phyloP scores from a whole-genome alignment of 2,113 vertebrate species.

The Cavia porcellus region DNA sequence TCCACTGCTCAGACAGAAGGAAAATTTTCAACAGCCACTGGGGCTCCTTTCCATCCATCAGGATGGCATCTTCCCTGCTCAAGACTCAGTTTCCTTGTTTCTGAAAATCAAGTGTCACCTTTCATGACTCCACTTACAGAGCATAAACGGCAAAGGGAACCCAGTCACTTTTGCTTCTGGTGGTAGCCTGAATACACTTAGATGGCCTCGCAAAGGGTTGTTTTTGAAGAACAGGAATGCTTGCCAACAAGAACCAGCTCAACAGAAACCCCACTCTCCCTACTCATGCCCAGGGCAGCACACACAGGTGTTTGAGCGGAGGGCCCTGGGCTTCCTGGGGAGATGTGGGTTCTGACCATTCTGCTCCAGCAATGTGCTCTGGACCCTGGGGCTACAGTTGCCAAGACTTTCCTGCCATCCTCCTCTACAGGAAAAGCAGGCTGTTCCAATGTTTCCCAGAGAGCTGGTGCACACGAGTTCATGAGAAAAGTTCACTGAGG shows the following conservation, averaged over 20 bases:
- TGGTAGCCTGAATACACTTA: not conserved
- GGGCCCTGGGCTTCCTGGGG: not conserved
- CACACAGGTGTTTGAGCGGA: not conserved
- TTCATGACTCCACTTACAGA: not conserved
- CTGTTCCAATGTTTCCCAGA: not conserved
- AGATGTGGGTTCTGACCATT: not conserved
- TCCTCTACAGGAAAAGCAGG: not conserved
- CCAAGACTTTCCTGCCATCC: not conserved
- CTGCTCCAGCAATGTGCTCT: not conserved
- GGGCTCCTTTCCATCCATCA: conserved; percentile 48
- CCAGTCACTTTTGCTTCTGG: not conserved
- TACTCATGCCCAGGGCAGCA: not conserved
- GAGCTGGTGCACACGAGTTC: not conserved
- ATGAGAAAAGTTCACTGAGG: not conserved
- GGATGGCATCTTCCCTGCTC: not conserved
- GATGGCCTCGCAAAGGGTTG: not conserved
- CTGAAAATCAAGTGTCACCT: not conserved
- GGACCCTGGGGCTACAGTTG: not conserved
- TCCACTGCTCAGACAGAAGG: not conserved
- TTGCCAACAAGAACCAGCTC: not conserved
- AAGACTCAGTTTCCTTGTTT: conserved; percentile 71
- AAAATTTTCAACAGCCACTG: conserved; percentile 67
- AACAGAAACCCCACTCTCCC: not conserved
- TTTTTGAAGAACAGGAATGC: not conserved
- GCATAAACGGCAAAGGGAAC: not conserved